Percentiles rank a stretch among this genome's conserved stretches.
These are phyloP conservation scores for Andrena hattorfiana DNA, from an alignment of 2,888 invertebrate species.

Conservation along the genomic window DNA sequence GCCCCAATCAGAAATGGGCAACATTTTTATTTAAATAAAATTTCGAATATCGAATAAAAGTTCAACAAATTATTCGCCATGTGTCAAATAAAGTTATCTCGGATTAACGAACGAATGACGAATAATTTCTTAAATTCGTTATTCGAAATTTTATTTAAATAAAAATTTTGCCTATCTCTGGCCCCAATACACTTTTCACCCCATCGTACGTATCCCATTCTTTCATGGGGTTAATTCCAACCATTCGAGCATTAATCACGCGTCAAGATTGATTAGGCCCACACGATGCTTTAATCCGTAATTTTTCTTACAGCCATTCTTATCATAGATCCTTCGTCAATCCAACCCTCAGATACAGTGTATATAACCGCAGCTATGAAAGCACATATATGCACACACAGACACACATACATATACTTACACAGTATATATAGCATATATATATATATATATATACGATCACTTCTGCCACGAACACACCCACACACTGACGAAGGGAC, in stretches of 20 bases:
- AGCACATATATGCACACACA: conserved; percentile 14
- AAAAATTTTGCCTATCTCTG: too few species aligned
- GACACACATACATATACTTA: not conserved
- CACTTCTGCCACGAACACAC: conserved; percentile 12
- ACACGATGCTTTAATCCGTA: conserved; percentile 47
- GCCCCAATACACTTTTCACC: too few species aligned
- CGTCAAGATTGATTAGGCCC: conserved; percentile 34
- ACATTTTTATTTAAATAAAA: too few species aligned
- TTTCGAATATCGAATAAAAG: too few species aligned
- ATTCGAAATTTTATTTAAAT: too few species aligned
- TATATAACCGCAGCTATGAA: conserved; percentile 28
- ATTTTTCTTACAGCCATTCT: conserved; percentile 53
- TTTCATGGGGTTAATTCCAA: not conserved
- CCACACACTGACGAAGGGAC: conserved; percentile 16
- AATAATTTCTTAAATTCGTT: too few species aligned
- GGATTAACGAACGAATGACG: too few species aligned
- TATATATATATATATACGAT: not conserved
- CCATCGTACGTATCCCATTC: not conserved
- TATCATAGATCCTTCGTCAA: conserved; percentile 42
- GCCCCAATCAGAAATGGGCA: too few species aligned
- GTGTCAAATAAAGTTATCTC: too few species aligned
- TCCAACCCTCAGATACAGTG: conserved; percentile 22
- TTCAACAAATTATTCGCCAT: too few species aligned
- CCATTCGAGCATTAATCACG: conserved; percentile 41
- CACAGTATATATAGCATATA: not conserved